Percentiles rank a stretch among this genome's conserved stretches.
These are phyloP conservation scores for Prosapia bicincta DNA, from an alignment of 2,888 invertebrate genomes.

Conservation along the genomic window DNA sequence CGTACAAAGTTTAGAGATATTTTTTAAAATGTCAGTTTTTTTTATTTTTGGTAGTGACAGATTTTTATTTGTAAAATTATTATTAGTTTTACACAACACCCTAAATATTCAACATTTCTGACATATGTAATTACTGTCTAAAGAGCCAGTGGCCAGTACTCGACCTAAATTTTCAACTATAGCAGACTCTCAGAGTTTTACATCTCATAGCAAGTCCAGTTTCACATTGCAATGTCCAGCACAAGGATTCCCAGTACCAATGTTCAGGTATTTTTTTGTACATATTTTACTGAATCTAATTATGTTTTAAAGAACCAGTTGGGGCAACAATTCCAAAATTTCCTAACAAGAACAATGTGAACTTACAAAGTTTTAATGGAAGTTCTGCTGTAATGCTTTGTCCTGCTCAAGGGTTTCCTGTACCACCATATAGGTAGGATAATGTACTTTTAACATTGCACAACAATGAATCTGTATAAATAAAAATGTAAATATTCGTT, in stretches of 20 bases:
- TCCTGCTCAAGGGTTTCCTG: constrained; percentile 67
- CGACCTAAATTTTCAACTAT: constrained; percentile 59
- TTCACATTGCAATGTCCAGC: constrained; percentile 53
- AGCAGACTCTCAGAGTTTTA: constrained; percentile 45
- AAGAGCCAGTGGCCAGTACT: constrained; percentile 66
- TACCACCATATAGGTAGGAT: constrained; percentile 53
- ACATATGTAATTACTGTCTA: too few species aligned
- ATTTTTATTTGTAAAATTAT: too few species aligned
- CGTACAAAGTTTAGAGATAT: too few species aligned
- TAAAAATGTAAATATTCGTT: too few species aligned
- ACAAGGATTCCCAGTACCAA: constrained; percentile 67
- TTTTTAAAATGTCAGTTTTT: too few species aligned
- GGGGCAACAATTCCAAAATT: constrained; percentile 60
- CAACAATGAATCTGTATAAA: too few species aligned
- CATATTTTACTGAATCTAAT: constrained; percentile 22
- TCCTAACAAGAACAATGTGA: constrained; percentile 46
- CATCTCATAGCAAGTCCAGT: constrained; percentile 40
- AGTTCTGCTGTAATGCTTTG: constrained; percentile 59
- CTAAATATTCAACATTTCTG: too few species aligned
- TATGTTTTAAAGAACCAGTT: constrained; percentile 51
- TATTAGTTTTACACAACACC: too few species aligned
- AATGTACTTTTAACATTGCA: too few species aligned
- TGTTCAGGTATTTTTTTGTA: constrained; percentile 57
- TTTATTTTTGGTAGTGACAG: too few species aligned
- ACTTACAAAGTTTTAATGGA: constrained; percentile 41